phyloP scores from a whole-genome alignment of 2,888 invertebrate genomes.

The Tiphia femorata region DNA sequence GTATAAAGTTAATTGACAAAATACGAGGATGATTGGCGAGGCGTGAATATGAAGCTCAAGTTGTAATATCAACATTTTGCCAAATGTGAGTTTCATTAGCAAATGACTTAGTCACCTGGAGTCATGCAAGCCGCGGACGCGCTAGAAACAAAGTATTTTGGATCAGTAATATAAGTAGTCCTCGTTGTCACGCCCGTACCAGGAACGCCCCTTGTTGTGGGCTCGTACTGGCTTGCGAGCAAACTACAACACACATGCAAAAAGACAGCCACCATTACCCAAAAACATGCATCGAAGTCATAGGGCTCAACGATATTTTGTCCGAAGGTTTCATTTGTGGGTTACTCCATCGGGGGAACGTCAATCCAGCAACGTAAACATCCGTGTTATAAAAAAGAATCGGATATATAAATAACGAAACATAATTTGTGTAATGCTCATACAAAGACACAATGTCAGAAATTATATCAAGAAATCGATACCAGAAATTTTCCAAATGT shows the following conservation, averaged over 20 bases:
- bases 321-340: conserved; percentile 9
- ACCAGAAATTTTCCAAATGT: neutral
- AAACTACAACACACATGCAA: conserved; percentile 67
- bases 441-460: neutral
- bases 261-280: conserved; percentile 60
- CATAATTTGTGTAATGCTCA: neutral
- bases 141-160: conserved; percentile 59
- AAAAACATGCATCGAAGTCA: conserved; percentile 47
- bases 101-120: conserved; percentile 59
- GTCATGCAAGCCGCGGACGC: conserved; percentile 63
- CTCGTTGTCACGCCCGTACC: conserved; percentile 57
- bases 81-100: conserved; percentile 42
- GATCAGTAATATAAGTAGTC: conserved; percentile 66
- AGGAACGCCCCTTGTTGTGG: conserved; percentile 53
- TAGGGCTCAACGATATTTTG: neutral
- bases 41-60: conserved; percentile 48
- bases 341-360: neutral
- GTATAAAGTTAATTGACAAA: no score
- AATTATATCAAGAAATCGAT: no score
- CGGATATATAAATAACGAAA: neutral
- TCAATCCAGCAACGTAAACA: neutral
- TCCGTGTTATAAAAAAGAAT: neutral
- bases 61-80: conserved; percentile 38
- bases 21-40: no score
- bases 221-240: conserved; percentile 54